A percentile compares a stretch with the other conserved stretches of the same genome.
phyloP scores from a whole-genome alignment of 1,140 invertebrate species.

The Plutomurus gul region DNA sequence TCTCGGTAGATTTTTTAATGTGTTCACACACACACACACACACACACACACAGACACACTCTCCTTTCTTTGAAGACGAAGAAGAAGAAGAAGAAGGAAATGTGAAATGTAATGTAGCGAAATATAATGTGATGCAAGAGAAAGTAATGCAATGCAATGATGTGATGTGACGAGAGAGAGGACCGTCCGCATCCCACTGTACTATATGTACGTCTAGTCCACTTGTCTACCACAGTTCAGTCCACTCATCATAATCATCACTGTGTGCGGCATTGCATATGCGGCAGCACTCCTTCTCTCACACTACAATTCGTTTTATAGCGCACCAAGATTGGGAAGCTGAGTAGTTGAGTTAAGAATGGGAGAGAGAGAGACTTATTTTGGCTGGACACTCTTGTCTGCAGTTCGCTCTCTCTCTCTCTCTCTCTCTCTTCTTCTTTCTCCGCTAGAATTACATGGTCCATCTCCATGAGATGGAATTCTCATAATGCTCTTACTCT shows the following conservation, averaged over 20 bases:
- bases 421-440: not conserved
- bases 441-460: slow-evolving; percentile 39
- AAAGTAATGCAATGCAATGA: slow-evolving; percentile 34
- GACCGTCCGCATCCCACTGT: not conserved
- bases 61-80: not conserved
- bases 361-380: slow-evolving; percentile 9
- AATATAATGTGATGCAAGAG: slow-evolving; percentile 28
- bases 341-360: no score
- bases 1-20: not conserved
- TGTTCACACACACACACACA: not conserved
- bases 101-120: slow-evolving; percentile 37
- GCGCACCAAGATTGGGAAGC: no score
- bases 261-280: no score
- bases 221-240: no score
- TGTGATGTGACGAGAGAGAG: slow-evolving; percentile 11
- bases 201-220: not conserved
- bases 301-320: no score
- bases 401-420: not conserved
- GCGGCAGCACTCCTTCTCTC: no score
- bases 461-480: slow-evolving; percentile 38
- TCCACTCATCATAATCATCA: no score
- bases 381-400: not conserved
- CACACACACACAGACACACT: not conserved
- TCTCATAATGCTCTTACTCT: slow-evolving; percentile 32
- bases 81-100: no score